Base-by-base conservation (phyloP, 2,797 vertebrate species). In the Rhinichthys osculus region DNA sequence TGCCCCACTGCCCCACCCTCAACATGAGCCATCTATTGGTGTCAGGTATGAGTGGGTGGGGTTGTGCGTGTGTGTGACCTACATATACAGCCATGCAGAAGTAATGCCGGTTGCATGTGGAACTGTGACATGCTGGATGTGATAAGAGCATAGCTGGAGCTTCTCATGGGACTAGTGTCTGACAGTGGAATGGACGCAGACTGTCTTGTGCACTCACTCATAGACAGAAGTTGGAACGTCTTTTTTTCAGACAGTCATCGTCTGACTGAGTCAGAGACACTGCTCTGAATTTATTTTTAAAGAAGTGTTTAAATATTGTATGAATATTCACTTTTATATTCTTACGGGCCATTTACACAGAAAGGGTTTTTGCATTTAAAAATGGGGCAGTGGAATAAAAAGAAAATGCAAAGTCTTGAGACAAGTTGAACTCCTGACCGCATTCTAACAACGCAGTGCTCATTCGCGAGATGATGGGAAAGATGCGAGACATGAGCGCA, bases 51-150 rank as follows among this genome's bases (percentile, higher is more conserved):
- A 33, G 77, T 40, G 42, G 33, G 83, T 64, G 44, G n/a, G 50
- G 33, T 30, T 83, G 27, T 54, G 88, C 19, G 57, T 59, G 23
- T 62, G 57, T 78, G 80, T 92, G 93, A 93, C 93, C 93, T 92
- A 94, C 69, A 93, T 95, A 89, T 81, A 88, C 92, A 92, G 78
- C 88, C 91, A 90, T 91, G 93, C 90, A 91, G 92, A 93, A 93
- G 88, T 93, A 92, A 94, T 89, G 78, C 59, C 83, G 27, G 78
- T 66, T 84, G 83, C 84, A 83, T 85, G 87, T 77, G 44, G 50
- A 84, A 69, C 62, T 73, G 27, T 73, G 67, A 52, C 54, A 38
- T 47, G 5, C 27, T 85, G 66, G 77, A 42, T 72, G 85, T 77
- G 83, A 83, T 85, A 67, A 73, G 87, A 88, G 69, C 74, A 33